A percentile compares a stretch with the other conserved stretches of the same genome.
Conservation (phyloP, 2,888 invertebrate species). For the Oxytorus armatus region DNA sequence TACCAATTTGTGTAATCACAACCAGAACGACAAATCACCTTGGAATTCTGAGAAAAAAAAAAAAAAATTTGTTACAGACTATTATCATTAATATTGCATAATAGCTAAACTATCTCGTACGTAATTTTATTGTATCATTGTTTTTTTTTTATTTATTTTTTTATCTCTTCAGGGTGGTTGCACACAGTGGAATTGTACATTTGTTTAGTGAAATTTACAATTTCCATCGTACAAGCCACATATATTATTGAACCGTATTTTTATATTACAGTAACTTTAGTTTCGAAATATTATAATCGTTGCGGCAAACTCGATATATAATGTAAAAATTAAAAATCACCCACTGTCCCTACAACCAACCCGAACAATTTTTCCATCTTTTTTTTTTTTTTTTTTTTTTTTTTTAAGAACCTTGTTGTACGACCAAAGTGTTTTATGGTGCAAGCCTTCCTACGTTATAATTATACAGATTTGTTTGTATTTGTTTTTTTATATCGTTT, state of each 20-base stretch:
- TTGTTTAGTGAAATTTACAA: conserved; percentile 39
- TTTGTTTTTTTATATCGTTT: conserved; percentile 17
- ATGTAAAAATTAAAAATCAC: conserved; percentile 38
- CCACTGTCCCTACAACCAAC: conserved; percentile 59
- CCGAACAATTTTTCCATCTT: conserved; percentile 47
- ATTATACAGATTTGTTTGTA: conserved; percentile 26
- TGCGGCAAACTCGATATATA: conserved; percentile 31
- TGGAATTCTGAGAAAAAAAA: too few relatives aligned
- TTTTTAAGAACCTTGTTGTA: conserved; percentile 66
- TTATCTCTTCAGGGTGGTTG: conserved; percentile 56
- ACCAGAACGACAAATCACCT: conserved; percentile 71
- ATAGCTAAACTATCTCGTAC: conserved; percentile 70
- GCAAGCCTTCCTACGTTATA: conserved; percentile 19
- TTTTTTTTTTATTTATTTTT: conserved; percentile 64
- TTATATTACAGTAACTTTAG: conserved; percentile 3
- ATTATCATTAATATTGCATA: conserved; percentile 73
- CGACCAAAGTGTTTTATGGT: conserved; percentile 63
- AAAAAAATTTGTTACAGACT: conserved; percentile 71
- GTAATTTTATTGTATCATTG: too few relatives aligned
- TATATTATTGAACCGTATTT: conserved; percentile 7
- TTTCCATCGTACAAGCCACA: conserved; percentile 6
- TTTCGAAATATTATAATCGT: conserved; percentile 26
- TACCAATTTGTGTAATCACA: conserved; percentile 71
- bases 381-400: conserved; percentile 35
- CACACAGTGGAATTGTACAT: conserved; percentile 60